Base-by-base conservation (phyloP, 2,113 vertebrate genomes). In the Falco punctatus region DNA sequence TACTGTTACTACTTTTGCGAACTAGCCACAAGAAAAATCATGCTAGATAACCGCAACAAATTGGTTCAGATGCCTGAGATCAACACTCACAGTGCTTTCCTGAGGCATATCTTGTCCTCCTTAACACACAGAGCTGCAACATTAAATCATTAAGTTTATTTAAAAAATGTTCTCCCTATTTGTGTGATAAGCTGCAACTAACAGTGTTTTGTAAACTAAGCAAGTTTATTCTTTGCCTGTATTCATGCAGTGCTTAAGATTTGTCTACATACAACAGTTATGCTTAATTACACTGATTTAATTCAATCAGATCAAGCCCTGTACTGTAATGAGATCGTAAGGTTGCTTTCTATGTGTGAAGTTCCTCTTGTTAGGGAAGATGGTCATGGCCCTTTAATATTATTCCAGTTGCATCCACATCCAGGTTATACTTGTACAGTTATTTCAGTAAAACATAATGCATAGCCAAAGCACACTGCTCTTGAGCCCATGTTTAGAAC, bases 111-210 rank as follows among this genome's bases (percentile, higher is more conserved):
- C 72, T 55, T 71, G 52, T 62, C 81, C 87, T 94, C 73, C 81
- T 89, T 81, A 84, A 87, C 83, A 86, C 49, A 92, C 14, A 57
- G 55, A 71, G n/a, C 70, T 89, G 67, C 77, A 95, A 78, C 77
- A 62, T 93, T 90, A 96, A 92, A 67, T 96, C 75, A 83, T 92
- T 88, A 93, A 32, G 80, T 92, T 92, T 88, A 91, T 92, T 95
- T 95, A n/a, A 62, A 90, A 96, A 70, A 48, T 44, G 49, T 87
- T 95, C 80, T 91, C 80, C 75, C 55, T 67, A 1, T 88, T 88
- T 84, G 55, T 3, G 0, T 87, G 92, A 61, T 64, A 86, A 69
- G 40, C 44, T 95, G 81, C 80, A 94, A 66, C 93, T 80, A 88
- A 92, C 58, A 80, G 58, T 92, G 83, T 86, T 93, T 95, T 93